Evolutionary conservation across 2,888 invertebrate species (phyloP), one percentile per base, ranked within the genome.

Genomic region (Labia minor): DNA sequence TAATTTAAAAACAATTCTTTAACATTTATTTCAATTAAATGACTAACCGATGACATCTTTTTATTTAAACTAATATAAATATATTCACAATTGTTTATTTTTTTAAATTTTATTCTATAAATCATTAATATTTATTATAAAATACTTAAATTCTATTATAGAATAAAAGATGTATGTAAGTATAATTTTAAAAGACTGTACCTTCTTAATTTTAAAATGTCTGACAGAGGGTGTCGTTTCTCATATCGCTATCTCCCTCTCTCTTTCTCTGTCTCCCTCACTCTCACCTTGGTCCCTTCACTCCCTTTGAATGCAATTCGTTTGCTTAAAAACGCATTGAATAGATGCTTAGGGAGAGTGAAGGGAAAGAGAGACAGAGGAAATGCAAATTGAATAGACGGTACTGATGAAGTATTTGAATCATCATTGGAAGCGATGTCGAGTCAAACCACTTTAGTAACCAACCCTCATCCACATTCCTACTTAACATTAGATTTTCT

Each of bases 281-380:
- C 3, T 49, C 49, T 8, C 49, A 49, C 49, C 49, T 49, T 14
- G 6, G 49, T 8, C 49, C 49, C 49, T 49, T 14, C 49, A 49
- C 49, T 49, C 14, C n/a, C 49, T 49, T 49, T 49, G 49, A 14
- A 4, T 49, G 49, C 49, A 49, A 49, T n/a, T 49, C 49, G 14
- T 49, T 49, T 14, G 14, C 6, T 49, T 49, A 49, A 49, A 49
- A 49, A 49, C 49, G 14, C 14, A 8, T 14, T 49, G 49, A 49
- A 49, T 49, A 49, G 49, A 49, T 49, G 49, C 49, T 49, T 49
- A 49, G 49, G 49, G 49, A 49, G 49, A 49, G 49, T n/a, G n/a
- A n/a, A n/a, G n/a, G n/a, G n/a, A n/a, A n/a, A n/a, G n/a, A n/a
- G n/a, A n/a, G n/a, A n/a, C n/a, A n/a, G n/a, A n/a, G n/a, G n/a